These are phyloP conservation scores for Paraplagusia blochii DNA, from an alignment of 2,113 vertebrate genomes.

Conservation along the genomic window DNA sequence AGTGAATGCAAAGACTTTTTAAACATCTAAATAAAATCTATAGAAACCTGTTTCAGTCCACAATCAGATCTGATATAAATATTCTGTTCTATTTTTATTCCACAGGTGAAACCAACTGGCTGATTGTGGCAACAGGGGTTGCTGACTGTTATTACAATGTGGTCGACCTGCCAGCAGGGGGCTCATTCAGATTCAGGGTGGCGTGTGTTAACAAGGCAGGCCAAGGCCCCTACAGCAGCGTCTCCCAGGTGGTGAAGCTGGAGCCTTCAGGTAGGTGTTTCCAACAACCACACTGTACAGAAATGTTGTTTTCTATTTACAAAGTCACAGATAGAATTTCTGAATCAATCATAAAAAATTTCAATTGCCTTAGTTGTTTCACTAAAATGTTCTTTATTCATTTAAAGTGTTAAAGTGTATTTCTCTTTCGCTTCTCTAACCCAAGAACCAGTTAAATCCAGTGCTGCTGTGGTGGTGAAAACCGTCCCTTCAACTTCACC, in stretches of 20 bases:
- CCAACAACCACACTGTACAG: not conserved
- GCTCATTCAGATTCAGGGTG: constrained; percentile 85
- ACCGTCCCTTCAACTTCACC: constrained; percentile 59
- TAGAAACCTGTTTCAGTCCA: too few species aligned
- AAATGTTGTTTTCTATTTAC: not conserved
- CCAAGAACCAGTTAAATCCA: constrained; percentile 74
- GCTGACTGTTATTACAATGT: constrained; percentile 93
- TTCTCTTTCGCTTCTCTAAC: not conserved
- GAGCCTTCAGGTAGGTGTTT: constrained; percentile 75
- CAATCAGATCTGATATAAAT: not conserved
- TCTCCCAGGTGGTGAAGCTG: constrained; percentile 80
- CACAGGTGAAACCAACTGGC: constrained; percentile 87
- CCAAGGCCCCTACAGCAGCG: constrained; percentile 90
- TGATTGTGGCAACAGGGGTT: constrained; percentile 83
- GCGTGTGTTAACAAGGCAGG: constrained; percentile 95
- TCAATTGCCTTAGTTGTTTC: too few species aligned
- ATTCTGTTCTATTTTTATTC: constrained; percentile 1
- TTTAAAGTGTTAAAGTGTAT: too few species aligned
- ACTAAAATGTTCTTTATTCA: too few species aligned
- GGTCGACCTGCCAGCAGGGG: constrained; percentile 78
- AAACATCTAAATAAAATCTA: too few species aligned
- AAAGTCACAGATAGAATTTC: too few species aligned
- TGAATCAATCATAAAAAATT: too few species aligned
- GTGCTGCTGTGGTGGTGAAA: constrained; percentile 73
- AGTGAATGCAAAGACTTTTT: constrained; percentile 8